phyloP scores from a whole-genome alignment of 1,140 invertebrate species.

The Drosophila seguyi region DNA sequence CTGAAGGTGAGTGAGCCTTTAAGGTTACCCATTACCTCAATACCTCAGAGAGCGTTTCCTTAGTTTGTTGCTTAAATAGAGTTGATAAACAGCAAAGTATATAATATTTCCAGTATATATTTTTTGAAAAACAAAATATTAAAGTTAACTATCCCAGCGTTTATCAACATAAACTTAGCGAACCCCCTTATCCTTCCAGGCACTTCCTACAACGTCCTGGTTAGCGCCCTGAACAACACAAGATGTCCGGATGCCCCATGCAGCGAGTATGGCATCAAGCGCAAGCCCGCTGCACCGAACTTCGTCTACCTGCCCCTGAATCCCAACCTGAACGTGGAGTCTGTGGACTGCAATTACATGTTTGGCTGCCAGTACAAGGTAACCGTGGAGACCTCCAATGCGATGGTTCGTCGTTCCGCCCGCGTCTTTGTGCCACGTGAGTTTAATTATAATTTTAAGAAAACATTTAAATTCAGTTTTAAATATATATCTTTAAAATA shows the following conservation, averaged over 20 bases:
- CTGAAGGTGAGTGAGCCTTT: constrained; percentile 48
- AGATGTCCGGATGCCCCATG: constrained; percentile 72
- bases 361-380: constrained; percentile 76
- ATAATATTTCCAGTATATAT: not conserved
- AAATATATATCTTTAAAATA: not conserved
- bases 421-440: constrained; percentile 66
- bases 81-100: not conserved
- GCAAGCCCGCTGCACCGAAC: constrained; percentile 36
- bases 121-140: too few relatives aligned
- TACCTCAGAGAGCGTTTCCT: too few relatives aligned
- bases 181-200: constrained; percentile 13
- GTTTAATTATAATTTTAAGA: not conserved
- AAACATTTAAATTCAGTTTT: not conserved
- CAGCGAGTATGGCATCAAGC: constrained; percentile 71
- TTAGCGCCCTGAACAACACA: constrained; percentile 70
- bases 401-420: constrained; percentile 45
- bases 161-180: not conserved
- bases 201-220: constrained; percentile 74
- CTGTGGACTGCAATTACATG: constrained; percentile 75
- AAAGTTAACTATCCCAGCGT: not conserved
- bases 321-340: constrained; percentile 68
- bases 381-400: constrained; percentile 75
- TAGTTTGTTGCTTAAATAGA: not conserved
- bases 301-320: constrained; percentile 61
- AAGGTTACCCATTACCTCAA: too few relatives aligned